Evolutionary conservation across 1,140 invertebrate genomes (phyloP), one percentile per base, ranked within the genome.

Genomic region (Micrasema longulum): DNA sequence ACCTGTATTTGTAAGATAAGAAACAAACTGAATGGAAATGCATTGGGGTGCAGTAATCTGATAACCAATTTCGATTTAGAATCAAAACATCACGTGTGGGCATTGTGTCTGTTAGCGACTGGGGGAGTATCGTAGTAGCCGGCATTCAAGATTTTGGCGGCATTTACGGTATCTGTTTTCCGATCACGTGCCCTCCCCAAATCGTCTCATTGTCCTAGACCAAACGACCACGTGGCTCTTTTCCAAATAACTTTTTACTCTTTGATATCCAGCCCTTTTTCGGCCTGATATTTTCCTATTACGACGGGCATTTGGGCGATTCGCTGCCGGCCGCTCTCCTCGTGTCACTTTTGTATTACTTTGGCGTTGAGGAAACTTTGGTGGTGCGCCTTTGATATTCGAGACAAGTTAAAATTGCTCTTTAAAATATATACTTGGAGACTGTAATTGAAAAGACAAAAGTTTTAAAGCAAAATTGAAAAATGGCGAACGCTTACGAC

Each of bases 161-260:
- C 73, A 69, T 71, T 63, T 35, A 14, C 22, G 47, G 64, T 72
- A 75, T 75, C 67, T 66, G 60, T 63, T 75, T 75, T 76, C 74
- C 66, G 62, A 62, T 76, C 74, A 76, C 74, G 74, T 47, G 41
- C 47, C 57, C 71, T 23, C 74, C 74, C 71, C 72, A 76, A 76
- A 76, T 73, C 74, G 70, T 76, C 74, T 73, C 70, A 76, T 76
- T 76, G 74, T 76, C 74, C 68, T 71, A 65, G 60, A 72, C 73
- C 70, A 71, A 68, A 65, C 57, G 69, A 66, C 68, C 74, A 53
- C 74, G 74, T 76, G 74, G 74, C 74, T 73, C 63, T 48, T 73
- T 68, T 76, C 74, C 74, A 76, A 76, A 73, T 73, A 76, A 76
- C 74, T 76, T 76, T 76, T 75, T 75, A 75, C 69, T 72, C 70